Evolutionary conservation across 2,797 vertebrate genomes (phyloP), one percentile per base, ranked within the genome.

Genomic region (Phataginus tricuspis): DNA sequence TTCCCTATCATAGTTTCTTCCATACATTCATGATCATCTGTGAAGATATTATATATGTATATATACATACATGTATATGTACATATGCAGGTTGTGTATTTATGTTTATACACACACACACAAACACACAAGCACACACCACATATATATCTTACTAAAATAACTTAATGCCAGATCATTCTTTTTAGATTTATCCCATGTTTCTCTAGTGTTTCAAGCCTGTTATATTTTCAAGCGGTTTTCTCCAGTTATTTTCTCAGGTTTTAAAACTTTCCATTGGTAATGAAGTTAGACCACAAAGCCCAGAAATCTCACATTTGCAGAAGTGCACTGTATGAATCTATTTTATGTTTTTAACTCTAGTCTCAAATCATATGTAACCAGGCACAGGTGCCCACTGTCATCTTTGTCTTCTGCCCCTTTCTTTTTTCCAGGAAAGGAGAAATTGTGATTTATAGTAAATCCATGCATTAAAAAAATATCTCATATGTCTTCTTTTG

Each of bases 251-350:
- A 64, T 96, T 96, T 94, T 89, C 61, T 90, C 80, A 95, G 82
- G 74, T 95, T 94, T 96, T 78, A 96, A 92, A 86, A 61, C 45
- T 94, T 94, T 74, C 42, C 74, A 78, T 91, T 85, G 29, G 78
- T 94, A 95, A 96, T 93, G 96, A 97, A 94, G 95, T 98, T 97
- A 0, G 5, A 98, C 92, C 15, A 11, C 63, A 80, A 97, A 96
- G 95, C 95, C 94, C 82, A 94, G 74, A 97, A 96, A 94, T 80
- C 96, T 91, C 91, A 94, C 91, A 96, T 97, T 96, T 96, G 51
- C 66, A 49, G 85, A 97, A 97, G 91, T 95, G 97, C 95, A 87
- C 91, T 82, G 95, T 74, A 95, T 97, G 97, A 97, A 97, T 97
- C 97, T 82, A 96, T 96, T 97, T 93, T 95, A 96, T 90, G 91